Evolutionary conservation across 1,140 invertebrate genomes (phyloP), one percentile per base, ranked within the genome.

Genomic region (Drosophila arizonae): DNA sequence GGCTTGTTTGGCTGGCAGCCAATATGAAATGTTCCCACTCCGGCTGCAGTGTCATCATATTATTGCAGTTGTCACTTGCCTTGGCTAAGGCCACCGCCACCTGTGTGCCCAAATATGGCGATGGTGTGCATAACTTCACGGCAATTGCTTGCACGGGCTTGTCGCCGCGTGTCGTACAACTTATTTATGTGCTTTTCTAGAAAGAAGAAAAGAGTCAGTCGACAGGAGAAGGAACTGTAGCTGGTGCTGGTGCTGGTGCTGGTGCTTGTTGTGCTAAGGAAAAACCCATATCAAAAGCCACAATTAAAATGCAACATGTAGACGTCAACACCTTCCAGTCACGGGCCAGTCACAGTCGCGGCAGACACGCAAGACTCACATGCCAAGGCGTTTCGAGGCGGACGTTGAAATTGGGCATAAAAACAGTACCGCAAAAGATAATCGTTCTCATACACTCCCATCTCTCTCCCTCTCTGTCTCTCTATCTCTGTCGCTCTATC

Each of bases 321-420:
- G 72, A 87, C 76, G 73, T 84, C 84, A 87, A 87, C 84, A 87
- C 84, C 82, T 87, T 66, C 67, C 69, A 66, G 68, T 71, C 70
- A 72, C 64, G 70, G 70, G 56, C 30, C 64, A 46, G 43, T 6
- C 43, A 46, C n/a, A 46, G 43, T 46, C 43, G 4, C 15, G 2
- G 43, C 9, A 26, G 39, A 45, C 63, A 52, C 39, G 15, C 56
- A 52, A 81, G 46, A 64, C 62, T 64, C 81, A 74, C 81, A 90
- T 90, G 80, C 87, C 87, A 81, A 90, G 77, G 82, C 70, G 87
- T 90, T 73, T 81, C 75, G 52, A 82, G 79, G 82, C 87, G 87
- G 87, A 90, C 87, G 87, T 87, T 80, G 67, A 82, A 84, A 87
- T 87, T 88, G 84, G 82, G 84, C 84, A 87, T 88, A 80, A 87